Conservation (phyloP, 2,797 vertebrate genomes). For the Chelon labrosus region DNA sequence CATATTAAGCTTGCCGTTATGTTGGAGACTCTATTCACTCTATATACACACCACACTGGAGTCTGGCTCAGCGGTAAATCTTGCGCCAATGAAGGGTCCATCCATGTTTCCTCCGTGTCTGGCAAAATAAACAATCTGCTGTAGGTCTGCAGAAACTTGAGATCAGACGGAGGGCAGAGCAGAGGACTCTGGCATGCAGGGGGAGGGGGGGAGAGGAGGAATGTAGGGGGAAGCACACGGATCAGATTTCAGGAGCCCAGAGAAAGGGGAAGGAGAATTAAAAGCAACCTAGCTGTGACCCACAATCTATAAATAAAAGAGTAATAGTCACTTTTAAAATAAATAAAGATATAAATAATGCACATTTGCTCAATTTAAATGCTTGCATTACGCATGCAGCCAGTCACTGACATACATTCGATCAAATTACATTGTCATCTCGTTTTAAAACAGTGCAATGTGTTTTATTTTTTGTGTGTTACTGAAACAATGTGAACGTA, state of each 20-base stretch:
- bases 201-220: slow-evolving; percentile 71
- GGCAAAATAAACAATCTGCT: slow-evolving; percentile 92
- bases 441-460: not conserved
- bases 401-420: not conserved
- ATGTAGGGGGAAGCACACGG: slow-evolving; percentile 76
- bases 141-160: slow-evolving; percentile 89
- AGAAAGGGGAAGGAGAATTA: slow-evolving; percentile 60
- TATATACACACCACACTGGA: slow-evolving; percentile 56
- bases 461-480: not conserved
- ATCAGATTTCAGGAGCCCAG: slow-evolving; percentile 87
- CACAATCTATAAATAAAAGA: slow-evolving; percentile 10
- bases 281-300: slow-evolving; percentile 38
- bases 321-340: not conserved
- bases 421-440: not conserved
- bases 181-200: slow-evolving; percentile 75
- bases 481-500: slow-evolving; percentile 33
- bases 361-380: not conserved
- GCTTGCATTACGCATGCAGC: too few relatives aligned
- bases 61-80: slow-evolving; percentile 76
- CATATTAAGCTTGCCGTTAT: slow-evolving; percentile 35
- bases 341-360: not conserved
- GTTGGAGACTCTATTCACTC: slow-evolving; percentile 11
- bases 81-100: slow-evolving; percentile 76
- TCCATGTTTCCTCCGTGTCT: slow-evolving; percentile 73
- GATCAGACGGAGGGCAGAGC: slow-evolving; percentile 81